These are phyloP conservation scores for Taxidea taxus DNA, from an alignment of 2,113 vertebrate species.

Conservation along the genomic window DNA sequence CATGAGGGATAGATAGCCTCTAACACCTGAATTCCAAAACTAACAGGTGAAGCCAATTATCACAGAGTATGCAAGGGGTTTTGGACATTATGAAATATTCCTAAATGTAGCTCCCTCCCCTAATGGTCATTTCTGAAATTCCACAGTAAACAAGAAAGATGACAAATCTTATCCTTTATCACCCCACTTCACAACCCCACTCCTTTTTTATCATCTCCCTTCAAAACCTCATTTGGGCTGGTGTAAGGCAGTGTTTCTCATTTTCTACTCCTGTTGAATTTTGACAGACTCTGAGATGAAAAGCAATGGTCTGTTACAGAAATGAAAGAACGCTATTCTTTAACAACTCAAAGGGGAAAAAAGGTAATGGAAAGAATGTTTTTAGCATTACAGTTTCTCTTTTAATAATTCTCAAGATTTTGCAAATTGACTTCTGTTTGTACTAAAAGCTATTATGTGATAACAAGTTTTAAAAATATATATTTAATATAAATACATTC, in stretches of 20 bases:
- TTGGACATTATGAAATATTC: background rate
- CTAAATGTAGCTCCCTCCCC: background rate
- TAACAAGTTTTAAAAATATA: background rate
- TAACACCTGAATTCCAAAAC: background rate
- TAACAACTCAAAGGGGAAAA: background rate
- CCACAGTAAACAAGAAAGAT: background rate
- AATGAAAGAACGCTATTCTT: background rate
- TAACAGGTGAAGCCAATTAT: background rate
- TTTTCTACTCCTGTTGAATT: background rate
- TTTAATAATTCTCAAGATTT: background rate
- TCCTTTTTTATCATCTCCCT: background rate
- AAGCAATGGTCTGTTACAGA: background rate
- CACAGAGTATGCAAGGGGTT: background rate
- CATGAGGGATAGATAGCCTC: background rate
- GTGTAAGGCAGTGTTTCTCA: background rate
- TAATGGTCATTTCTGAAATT: background rate
- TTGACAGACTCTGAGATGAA: background rate
- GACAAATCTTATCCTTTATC: background rate
- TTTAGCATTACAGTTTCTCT: background rate
- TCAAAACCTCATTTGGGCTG: background rate
- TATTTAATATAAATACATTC: background rate
- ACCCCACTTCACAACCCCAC: too few relatives aligned
- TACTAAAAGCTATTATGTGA: background rate
- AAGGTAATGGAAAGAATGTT: background rate
- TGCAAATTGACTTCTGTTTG: background rate